Percentiles rank a stretch among this genome's conserved stretches.
phyloP scores from a whole-genome alignment of 53 echinoderm and acorn worm genomes.

The Mesocentrotus franciscanus region DNA sequence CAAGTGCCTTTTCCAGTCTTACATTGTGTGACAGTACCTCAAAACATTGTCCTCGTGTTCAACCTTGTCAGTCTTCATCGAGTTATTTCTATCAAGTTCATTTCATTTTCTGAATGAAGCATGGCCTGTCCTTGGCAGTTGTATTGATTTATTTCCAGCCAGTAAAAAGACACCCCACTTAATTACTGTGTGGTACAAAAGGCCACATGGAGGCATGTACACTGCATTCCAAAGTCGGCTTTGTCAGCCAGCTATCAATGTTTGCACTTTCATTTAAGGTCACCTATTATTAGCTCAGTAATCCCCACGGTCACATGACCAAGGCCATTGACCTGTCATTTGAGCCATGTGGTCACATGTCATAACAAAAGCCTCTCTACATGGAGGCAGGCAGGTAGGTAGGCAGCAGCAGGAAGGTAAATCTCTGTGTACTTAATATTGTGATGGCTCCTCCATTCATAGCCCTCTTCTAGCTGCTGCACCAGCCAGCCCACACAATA shows the following conservation, averaged over 20 bases:
- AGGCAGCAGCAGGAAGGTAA: conserved; percentile 49
- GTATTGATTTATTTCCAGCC: conserved; percentile 52
- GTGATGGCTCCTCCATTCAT: conserved; percentile 63
- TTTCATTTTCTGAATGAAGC: conserved; percentile 47
- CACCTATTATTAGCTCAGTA: conserved; percentile 72
- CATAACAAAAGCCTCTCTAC: conserved; percentile 68
- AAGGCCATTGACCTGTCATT: conserved; percentile 73
- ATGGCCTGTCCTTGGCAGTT: neutral
- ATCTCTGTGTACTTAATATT: conserved; percentile 68
- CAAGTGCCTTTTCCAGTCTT: neutral
- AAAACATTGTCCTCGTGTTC: neutral
- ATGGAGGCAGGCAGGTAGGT: conserved; percentile 61
- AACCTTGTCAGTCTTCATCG: neutral
- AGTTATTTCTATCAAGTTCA: conserved; percentile 16
- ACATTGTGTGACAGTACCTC: neutral
- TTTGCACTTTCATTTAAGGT: conserved; percentile 72
- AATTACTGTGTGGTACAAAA: conserved; percentile 44
- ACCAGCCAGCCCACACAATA: conserved; percentile 14
- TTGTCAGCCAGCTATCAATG: conserved; percentile 64
- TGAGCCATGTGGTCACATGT: conserved; percentile 72
- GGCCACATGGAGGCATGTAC: conserved; percentile 55
- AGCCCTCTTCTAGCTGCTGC: neutral
- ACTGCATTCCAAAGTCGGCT: conserved; percentile 59
- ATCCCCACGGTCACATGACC: conserved; percentile 72
- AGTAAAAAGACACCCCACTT: conserved; percentile 45